Conservation (phyloP, 2,797 vertebrate genomes). For the Sebastes flavidus region DNA sequence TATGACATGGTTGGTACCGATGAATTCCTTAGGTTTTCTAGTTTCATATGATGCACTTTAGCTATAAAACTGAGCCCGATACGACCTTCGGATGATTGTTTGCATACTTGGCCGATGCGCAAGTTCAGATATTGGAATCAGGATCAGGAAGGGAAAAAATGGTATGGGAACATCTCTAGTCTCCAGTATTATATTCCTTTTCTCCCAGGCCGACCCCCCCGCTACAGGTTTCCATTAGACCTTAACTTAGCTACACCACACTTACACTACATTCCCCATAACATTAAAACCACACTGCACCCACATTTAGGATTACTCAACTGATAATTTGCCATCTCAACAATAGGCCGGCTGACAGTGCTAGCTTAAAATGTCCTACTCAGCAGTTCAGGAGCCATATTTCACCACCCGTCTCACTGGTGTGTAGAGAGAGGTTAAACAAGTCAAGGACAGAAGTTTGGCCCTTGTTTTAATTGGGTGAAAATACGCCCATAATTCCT, state of each 20-base stretch:
- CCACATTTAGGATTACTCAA: conserved; percentile 61
- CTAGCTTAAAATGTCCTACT: conserved; percentile 26
- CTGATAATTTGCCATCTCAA: conserved; percentile 55
- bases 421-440: background rate
- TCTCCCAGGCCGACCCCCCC: background rate
- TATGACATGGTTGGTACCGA: too few species aligned
- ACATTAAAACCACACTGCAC: conserved; percentile 48
- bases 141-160: too few species aligned
- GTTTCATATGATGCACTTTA: too few species aligned
- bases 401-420: conserved; percentile 7
- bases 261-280: conserved; percentile 42
- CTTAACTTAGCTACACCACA: conserved; percentile 35
- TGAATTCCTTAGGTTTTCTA: too few species aligned
- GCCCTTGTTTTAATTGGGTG: background rate
- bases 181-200: too few species aligned
- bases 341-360: conserved; percentile 43
- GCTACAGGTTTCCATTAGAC: conserved; percentile 37
- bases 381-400: conserved; percentile 45
- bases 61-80: too few species aligned
- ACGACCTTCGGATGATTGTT: fast-evolving
- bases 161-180: too few species aligned
- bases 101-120: too few species aligned
- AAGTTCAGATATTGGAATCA: too few species aligned
- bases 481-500: background rate
- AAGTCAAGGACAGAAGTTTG: conserved; percentile 11